A percentile compares a stretch with the other conserved stretches of the same genome.
phyloP scores from a whole-genome alignment of 2,888 invertebrate species.

The Macrophya alboannulata region DNA sequence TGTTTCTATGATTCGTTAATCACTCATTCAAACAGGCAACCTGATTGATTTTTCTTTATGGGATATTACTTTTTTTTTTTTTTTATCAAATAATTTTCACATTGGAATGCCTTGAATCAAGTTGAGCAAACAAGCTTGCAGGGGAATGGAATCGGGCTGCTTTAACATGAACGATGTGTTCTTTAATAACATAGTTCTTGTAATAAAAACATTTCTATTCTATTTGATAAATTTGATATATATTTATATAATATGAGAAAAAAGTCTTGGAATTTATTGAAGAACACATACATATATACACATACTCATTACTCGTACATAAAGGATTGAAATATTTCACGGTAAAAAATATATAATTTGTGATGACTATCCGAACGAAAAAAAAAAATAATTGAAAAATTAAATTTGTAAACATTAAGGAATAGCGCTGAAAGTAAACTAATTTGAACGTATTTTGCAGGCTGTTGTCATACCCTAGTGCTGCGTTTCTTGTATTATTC shows the following conservation, averaged over 20 bases:
- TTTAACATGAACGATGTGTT: constrained; percentile 25
- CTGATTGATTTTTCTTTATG: background rate
- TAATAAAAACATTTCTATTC: background rate
- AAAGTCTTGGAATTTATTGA: background rate
- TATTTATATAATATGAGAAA: background rate
- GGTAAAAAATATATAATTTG: background rate
- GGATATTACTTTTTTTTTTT: background rate
- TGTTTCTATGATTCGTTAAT: background rate
- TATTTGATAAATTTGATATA: background rate
- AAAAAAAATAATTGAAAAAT: background rate
- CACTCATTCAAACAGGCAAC: constrained; percentile 1
- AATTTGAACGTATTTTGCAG: constrained; percentile 6
- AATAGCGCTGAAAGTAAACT: background rate
- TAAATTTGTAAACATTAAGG: background rate
- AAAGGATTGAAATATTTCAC: background rate
- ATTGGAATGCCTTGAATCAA: constrained; percentile 7
- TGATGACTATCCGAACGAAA: background rate
- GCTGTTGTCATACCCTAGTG: constrained; percentile 18
- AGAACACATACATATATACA: background rate
- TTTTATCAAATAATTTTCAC: background rate
- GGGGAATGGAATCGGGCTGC: constrained; percentile 45
- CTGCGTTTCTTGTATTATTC: background rate
- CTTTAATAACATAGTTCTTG: background rate
- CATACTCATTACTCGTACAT: constrained; percentile 18
- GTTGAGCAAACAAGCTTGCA: constrained; percentile 34